A percentile compares a stretch with the other conserved stretches of the same genome.
phyloP scores from a whole-genome alignment of 1,140 invertebrate species.

The Popillia japonica region DNA sequence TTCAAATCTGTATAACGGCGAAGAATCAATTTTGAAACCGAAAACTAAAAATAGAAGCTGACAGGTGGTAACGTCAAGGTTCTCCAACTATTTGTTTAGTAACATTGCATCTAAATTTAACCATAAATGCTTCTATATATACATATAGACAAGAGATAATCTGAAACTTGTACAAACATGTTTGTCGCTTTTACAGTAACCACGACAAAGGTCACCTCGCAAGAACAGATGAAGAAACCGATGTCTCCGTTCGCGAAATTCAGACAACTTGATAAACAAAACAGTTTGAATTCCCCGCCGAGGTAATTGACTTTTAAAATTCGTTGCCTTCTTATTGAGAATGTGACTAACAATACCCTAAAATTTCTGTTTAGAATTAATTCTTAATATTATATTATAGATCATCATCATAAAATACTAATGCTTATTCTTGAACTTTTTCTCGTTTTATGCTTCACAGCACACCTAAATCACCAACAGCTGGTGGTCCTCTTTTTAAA shows the following conservation, averaged over 20 bases:
- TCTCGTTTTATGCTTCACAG: conserved; percentile 57
- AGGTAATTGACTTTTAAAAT: conserved; percentile 67
- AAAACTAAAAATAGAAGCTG: no score
- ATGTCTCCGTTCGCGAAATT: conserved; percentile 90
- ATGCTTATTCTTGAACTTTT: conserved; percentile 7
- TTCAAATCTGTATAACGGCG: no score
- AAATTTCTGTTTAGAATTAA: background rate
- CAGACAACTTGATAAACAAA: conserved; percentile 86
- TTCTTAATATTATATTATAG: background rate
- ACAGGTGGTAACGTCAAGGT: no score
- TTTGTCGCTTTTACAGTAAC: conserved; percentile 64
- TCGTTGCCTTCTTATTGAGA: background rate
- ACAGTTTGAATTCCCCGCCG: conserved; percentile 74
- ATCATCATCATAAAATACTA: background rate
- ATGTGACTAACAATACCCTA: conserved; percentile 9
- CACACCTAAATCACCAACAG: conserved; percentile 69
- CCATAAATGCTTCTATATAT: no score
- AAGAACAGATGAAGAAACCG: conserved; percentile 65
- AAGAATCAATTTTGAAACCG: no score
- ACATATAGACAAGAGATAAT: background rate
- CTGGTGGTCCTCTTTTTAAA: conserved; percentile 76
- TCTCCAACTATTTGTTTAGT: no score
- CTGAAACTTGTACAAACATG: background rate
- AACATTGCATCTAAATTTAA: no score
- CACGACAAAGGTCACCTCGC: conserved; percentile 67